Percentiles rank a stretch among this genome's conserved stretches.
Evolutionary conservation across 2,113 vertebrate species (phyloP).

Genomic region (Spheniscus mendiculus): DNA sequence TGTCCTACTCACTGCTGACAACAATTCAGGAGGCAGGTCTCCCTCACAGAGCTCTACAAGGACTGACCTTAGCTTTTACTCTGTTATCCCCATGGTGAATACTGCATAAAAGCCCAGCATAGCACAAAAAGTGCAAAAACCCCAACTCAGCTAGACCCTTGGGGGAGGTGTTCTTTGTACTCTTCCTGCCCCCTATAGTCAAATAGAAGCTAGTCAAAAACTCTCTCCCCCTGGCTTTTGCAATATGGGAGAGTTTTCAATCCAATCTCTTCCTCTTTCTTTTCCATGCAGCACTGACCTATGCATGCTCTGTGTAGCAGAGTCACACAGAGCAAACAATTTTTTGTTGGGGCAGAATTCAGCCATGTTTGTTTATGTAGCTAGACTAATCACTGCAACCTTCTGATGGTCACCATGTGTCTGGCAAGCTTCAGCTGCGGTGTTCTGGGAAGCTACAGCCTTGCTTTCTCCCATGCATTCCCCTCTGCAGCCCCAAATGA

Average conservation of each 20-base stretch:
- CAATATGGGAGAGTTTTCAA: background rate
- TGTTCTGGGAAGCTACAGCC: constrained; percentile 51
- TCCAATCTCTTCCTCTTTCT: background rate
- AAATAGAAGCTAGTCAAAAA: background rate
- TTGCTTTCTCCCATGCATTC: constrained; percentile 51
- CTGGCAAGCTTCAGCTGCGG: constrained; percentile 36
- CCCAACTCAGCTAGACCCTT: too few relatives aligned
- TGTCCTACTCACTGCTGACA: background rate
- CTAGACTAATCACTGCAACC: constrained; percentile 39
- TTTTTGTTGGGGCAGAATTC: constrained; percentile 6
- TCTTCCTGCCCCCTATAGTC: background rate
- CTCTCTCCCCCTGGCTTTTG: background rate
- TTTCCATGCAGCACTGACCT: background rate
- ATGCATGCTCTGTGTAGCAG: background rate
- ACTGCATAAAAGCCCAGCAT: background rate
- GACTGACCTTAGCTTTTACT: background rate
- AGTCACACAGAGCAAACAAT: background rate
- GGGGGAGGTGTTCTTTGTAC: background rate
- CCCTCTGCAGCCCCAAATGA: background rate
- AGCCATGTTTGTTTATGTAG: constrained; percentile 55
- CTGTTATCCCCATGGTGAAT: background rate
- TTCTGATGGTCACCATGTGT: constrained; percentile 59
- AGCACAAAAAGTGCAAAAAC: background rate
- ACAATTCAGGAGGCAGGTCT: background rate
- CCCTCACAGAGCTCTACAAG: background rate